Evolutionary conservation across 2,888 invertebrate genomes (phyloP).

Genomic region (Pristionchus arcanus): DNA sequence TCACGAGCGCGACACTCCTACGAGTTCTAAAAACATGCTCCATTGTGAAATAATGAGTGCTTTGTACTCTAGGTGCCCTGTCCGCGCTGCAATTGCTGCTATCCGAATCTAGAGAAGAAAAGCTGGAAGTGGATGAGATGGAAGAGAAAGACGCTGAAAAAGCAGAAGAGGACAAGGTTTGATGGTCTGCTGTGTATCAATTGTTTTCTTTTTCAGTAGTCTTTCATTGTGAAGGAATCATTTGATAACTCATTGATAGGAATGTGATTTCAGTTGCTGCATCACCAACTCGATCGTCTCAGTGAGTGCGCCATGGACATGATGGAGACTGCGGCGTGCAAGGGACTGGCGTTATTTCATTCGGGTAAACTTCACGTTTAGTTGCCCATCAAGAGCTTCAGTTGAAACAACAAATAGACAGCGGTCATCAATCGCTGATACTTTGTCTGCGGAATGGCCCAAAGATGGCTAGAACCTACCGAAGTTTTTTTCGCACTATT

Average conservation of each 20-base stretch:
- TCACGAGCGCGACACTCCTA: too few relatives aligned
- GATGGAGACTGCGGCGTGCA: conserved; percentile 20
- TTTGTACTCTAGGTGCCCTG: background rate
- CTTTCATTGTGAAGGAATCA: too few relatives aligned
- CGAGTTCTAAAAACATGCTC: too few relatives aligned
- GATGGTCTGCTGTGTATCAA: background rate
- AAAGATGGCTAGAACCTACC: too few relatives aligned
- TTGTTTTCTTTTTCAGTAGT: too few relatives aligned
- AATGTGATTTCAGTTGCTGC: background rate
- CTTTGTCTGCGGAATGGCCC: too few relatives aligned
- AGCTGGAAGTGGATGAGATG: background rate
- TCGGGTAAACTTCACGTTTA: background rate
- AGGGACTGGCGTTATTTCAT: conserved; percentile 16
- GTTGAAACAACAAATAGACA: background rate
- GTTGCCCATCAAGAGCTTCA: background rate
- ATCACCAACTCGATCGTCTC: conserved; percentile 3
- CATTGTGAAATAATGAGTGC: background rate
- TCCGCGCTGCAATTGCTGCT: background rate
- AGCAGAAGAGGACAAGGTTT: background rate
- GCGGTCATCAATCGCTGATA: too few relatives aligned
- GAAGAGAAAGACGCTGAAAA: background rate
- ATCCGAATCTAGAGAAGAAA: background rate
- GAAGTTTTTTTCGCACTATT: too few relatives aligned
- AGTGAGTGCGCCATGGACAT: background rate
- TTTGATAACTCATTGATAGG: too few relatives aligned